These are phyloP conservation scores for Sitophilus oryzae DNA, from an alignment of 1,140 invertebrate species.

Conservation along the genomic window DNA sequence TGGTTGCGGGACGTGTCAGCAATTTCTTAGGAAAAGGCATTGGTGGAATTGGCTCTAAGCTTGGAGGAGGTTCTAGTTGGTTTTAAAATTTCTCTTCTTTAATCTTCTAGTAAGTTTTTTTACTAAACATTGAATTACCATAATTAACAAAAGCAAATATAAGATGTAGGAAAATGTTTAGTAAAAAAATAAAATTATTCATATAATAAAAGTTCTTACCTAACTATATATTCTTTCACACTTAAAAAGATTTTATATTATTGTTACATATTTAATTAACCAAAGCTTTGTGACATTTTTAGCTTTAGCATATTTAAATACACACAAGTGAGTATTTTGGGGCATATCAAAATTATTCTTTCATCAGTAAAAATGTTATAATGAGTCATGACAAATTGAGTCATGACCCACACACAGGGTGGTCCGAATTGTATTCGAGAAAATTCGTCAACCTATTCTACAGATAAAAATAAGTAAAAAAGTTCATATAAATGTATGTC, in stretches of 20 bases:
- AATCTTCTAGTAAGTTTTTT: background rate
- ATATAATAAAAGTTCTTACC: background rate
- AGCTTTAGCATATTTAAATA: too few species aligned
- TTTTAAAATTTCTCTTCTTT: constrained; percentile 16
- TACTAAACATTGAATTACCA: background rate
- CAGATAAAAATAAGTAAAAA: too few species aligned
- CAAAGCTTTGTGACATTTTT: background rate
- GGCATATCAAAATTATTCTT: too few species aligned
- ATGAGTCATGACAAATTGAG: too few species aligned
- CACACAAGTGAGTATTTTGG: too few species aligned
- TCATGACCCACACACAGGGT: too few species aligned
- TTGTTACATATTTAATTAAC: too few species aligned
- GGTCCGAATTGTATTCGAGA: too few species aligned
- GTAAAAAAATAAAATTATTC: background rate
- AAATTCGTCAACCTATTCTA: too few species aligned
- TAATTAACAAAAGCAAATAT: background rate
- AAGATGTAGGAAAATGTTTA: background rate
- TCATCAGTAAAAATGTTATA: too few species aligned
- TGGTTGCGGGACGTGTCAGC: constrained; percentile 70
- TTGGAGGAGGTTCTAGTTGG: constrained; percentile 51
- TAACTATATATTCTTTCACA: background rate
- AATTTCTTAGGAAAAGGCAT: constrained; percentile 79
- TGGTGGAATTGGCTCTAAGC: constrained; percentile 73
- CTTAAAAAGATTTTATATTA: background rate
- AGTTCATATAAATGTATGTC: too few species aligned